Evolutionary conservation across 1,140 invertebrate species (phyloP).

Genomic region (Steinernema feltiae): DNA sequence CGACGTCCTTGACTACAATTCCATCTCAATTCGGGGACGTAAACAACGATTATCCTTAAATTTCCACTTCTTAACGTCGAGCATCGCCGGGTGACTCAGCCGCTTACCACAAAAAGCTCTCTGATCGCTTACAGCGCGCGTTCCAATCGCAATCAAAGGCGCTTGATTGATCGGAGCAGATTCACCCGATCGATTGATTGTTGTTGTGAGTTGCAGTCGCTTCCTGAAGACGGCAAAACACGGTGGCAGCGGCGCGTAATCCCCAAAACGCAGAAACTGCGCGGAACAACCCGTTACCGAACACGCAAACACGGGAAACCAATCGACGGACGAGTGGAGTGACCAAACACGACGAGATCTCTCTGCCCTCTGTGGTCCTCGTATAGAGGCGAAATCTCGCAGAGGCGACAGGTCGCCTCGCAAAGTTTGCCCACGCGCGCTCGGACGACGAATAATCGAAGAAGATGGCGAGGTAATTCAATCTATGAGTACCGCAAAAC

Average conservation of each 20-base stretch:
- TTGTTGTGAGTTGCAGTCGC: too few relatives aligned
- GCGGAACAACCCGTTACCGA: background rate
- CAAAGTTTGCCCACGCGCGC: conserved; percentile 9
- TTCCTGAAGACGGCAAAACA: too few relatives aligned
- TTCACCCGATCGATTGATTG: background rate
- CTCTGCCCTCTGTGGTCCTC: background rate
- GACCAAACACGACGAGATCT: background rate
- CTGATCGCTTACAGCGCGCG: background rate
- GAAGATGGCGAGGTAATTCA: background rate
- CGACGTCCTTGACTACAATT: too few relatives aligned
- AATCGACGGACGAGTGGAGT: background rate
- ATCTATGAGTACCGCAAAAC: background rate
- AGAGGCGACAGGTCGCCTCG: background rate
- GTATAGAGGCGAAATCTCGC: background rate
- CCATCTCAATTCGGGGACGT: too few relatives aligned
- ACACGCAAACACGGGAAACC: too few relatives aligned
- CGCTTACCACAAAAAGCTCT: background rate
- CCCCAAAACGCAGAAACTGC: too few relatives aligned
- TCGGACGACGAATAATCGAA: background rate
- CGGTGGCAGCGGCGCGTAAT: too few relatives aligned
- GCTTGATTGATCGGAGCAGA: background rate
- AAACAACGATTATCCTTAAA: too few relatives aligned
- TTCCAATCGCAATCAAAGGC: background rate
- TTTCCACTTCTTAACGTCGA: background rate
- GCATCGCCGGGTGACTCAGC: background rate